Evolutionary conservation across 2,888 invertebrate species (phyloP), one percentile per base, ranked within the genome.

Genomic region (Agonopterix arenella): DNA sequence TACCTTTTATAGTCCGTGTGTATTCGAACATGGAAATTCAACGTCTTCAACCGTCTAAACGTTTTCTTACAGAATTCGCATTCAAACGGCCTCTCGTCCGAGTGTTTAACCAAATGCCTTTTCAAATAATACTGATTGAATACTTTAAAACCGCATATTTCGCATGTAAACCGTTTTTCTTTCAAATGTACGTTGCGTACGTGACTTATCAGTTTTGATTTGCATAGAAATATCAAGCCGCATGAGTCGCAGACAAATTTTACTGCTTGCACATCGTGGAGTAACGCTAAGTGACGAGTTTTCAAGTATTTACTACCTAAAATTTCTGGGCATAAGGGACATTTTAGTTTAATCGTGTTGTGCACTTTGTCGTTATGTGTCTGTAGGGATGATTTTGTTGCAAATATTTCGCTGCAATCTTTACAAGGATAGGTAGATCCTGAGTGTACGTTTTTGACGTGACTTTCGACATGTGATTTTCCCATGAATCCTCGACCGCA

Each of bases 51-150:
- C 54, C 92, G 89, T 44, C 90, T 90, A 59, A 92, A 92, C 1
- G 85, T 70, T 59, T 91, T 92, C 38, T 89, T 89, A 53, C 92
- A 92, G 52, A 84, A 76, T 4, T 89, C 83, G 55, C 92, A 92
- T 41, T 89, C 80, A 45, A 83, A 91, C 2, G 91, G 91, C 48
- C 91, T 79, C 0, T 90, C 74, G 1, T 90, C 90, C 1, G 88
- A 89, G 52, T 92, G 92, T 0, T 80, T 86, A 1, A 91, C 85
- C 72, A 89, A 88, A 49, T 92, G 92, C 0, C 89, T 77, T 37
- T 80, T 84, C 47, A 92, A 59, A 11, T 90, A 68, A 40, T 89
- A 84, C 9, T 80, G 84, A 13, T 76, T 77, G 36, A 80, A 84
- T 0, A 81, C 77, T 52, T 78, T 78, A 36, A 80, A 82, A 0